These are phyloP conservation scores for Protodeltote pygarga DNA, from an alignment of 2,888 invertebrate species.

Conservation along the genomic window DNA sequence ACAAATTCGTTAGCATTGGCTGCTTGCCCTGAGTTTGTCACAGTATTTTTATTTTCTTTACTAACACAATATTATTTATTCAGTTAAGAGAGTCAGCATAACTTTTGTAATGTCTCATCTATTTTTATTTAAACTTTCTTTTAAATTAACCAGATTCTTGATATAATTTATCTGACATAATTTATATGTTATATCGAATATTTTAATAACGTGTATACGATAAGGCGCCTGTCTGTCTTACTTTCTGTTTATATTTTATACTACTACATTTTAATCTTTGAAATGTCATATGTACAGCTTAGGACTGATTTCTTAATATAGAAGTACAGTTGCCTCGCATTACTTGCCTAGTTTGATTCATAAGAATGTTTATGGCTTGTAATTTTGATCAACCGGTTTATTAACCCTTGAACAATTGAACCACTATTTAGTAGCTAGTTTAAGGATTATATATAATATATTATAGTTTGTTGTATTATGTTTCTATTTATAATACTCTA, in stretches of 20 bases:
- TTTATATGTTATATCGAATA: constrained; percentile 1
- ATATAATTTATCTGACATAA: not conserved
- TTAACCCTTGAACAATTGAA: constrained; percentile 17
- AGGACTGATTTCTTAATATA: constrained; percentile 42
- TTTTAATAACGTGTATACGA: constrained; percentile 3
- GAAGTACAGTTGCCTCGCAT: constrained; percentile 18
- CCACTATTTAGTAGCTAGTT: not conserved
- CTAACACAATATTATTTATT: constrained; percentile 48
- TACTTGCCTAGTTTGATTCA: constrained; percentile 26
- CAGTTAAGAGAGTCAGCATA: constrained; percentile 46
- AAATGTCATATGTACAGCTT: constrained; percentile 26
- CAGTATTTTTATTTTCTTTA: constrained; percentile 47
- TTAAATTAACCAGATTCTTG: not conserved
- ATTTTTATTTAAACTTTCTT: constrained; percentile 18
- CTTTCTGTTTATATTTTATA: constrained; percentile 21
- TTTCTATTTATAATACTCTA: constrained; percentile 2
- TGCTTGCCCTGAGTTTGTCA: constrained; percentile 51
- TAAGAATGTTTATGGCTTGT: constrained; percentile 19
- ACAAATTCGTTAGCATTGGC: constrained; percentile 63
- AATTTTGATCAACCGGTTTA: constrained; percentile 30
- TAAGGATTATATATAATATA: constrained; percentile 8
- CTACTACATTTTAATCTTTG: constrained; percentile 27
- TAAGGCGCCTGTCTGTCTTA: constrained; percentile 12
- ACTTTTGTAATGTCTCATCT: constrained; percentile 30
- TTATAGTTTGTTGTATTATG: constrained; percentile 9